A percentile compares a stretch with the other conserved stretches of the same genome.
Conservation (phyloP, 2,797 vertebrate species). For the Selene dorsalis region DNA sequence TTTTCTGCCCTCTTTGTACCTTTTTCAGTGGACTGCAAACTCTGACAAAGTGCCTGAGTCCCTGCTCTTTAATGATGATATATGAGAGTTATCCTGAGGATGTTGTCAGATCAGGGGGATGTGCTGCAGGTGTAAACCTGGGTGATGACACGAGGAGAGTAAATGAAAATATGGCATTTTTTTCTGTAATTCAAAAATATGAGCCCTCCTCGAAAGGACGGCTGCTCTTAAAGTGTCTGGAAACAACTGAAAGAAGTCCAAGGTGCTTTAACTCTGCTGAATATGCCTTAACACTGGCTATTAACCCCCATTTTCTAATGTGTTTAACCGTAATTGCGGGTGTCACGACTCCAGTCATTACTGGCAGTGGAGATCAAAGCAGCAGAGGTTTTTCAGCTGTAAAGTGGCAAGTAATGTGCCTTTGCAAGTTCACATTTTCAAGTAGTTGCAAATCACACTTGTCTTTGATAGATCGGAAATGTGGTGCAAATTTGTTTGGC, state of each 20-base stretch:
- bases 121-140: constrained; percentile 51
- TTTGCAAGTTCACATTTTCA: constrained; percentile 32
- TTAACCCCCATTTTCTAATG: constrained; percentile 56
- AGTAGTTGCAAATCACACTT: neutral
- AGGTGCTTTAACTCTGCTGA: constrained; percentile 44
- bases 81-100: constrained; percentile 67
- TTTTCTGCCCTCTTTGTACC: constrained; percentile 65
- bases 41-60: constrained; percentile 63
- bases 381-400: constrained; percentile 19
- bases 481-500: constrained; percentile 1
- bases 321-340: constrained; percentile 58
- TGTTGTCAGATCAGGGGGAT: constrained; percentile 62
- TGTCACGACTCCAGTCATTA: constrained; percentile 45
- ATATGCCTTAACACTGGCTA: constrained; percentile 48
- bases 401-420: constrained; percentile 10
- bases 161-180: constrained; percentile 44
- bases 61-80: constrained; percentile 73
- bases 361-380: constrained; percentile 18
- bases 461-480: constrained; percentile 30
- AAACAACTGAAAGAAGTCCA: constrained; percentile 27
- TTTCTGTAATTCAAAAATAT: constrained; percentile 45
- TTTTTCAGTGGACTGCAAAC: constrained; percentile 63
- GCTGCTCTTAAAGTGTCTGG: constrained; percentile 27
- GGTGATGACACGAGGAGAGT: constrained; percentile 49
- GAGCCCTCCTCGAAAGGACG: constrained; percentile 48